phyloP scores from a whole-genome alignment of 2,113 vertebrate species.

The Sturnira hondurensis region DNA sequence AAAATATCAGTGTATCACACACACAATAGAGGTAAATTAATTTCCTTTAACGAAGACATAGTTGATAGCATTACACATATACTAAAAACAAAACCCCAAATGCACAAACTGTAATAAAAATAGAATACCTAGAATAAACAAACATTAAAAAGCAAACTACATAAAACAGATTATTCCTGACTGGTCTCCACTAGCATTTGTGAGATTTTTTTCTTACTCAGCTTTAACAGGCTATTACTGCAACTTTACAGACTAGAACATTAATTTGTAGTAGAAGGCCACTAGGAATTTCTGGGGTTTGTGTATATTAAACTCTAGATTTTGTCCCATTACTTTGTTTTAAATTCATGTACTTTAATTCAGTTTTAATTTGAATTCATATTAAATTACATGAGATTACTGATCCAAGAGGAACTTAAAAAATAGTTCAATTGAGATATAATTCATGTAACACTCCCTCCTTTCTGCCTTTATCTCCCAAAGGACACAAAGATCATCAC shows the following conservation, averaged over 20 bases:
- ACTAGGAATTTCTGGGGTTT: background rate
- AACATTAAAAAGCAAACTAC: background rate
- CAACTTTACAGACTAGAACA: background rate
- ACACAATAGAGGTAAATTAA: background rate
- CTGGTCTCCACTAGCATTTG: background rate
- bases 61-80: background rate
- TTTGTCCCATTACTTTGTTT: background rate
- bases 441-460: background rate
- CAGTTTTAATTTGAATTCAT: constrained; percentile 23
- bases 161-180: background rate
- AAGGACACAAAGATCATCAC: background rate
- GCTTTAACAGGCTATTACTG: background rate
- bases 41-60: background rate
- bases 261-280: background rate
- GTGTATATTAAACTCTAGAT: background rate
- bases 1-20: background rate
- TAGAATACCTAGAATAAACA: background rate
- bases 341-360: background rate
- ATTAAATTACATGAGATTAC: background rate
- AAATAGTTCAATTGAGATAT: background rate
- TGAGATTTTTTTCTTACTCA: background rate
- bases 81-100: constrained; percentile 5
- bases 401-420: background rate
- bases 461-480: background rate
- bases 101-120: background rate